These are phyloP conservation scores for Nephotettix cincticeps DNA, from an alignment of 1,140 invertebrate genomes.

Conservation along the genomic window DNA sequence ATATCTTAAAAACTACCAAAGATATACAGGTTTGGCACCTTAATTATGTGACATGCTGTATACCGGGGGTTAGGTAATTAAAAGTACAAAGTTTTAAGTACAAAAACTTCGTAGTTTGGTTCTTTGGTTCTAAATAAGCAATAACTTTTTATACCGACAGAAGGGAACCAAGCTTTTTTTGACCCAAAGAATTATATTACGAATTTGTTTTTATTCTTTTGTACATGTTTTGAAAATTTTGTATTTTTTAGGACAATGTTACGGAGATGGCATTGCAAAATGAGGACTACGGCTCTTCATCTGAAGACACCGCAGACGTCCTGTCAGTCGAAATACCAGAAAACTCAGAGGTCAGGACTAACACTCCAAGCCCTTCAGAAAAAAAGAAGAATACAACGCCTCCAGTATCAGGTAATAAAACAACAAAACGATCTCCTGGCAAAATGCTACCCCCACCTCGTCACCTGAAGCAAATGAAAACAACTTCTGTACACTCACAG, in stretches of 20 bases:
- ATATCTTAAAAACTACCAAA: no score
- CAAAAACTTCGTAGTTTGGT: no score
- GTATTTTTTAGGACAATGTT: not conserved
- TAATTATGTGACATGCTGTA: no score
- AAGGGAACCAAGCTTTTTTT: no score
- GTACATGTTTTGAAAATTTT: not conserved
- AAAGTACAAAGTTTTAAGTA: no score
- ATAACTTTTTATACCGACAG: no score
- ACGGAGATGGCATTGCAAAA: not conserved
- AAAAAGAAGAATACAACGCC: not conserved
- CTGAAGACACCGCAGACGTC: not conserved
- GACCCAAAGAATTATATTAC: no score
- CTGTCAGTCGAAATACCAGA: not conserved
- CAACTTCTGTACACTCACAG: not conserved
- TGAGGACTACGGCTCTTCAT: not conserved
- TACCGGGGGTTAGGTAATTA: no score
- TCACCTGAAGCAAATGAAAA: not conserved
- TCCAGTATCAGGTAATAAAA: slow-evolving; percentile 15
- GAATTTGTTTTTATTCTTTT: not conserved
- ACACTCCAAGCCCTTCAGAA: slow-evolving; percentile 12
- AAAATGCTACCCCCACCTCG: slow-evolving; percentile 3
- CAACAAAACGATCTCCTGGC: not conserved
- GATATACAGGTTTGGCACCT: no score
- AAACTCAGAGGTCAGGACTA: not conserved
- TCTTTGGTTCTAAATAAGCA: no score